Percentiles rank a stretch among this genome's conserved stretches.
Conservation (phyloP, 1,140 invertebrate genomes). For the Gonatopus flavifemur region DNA sequence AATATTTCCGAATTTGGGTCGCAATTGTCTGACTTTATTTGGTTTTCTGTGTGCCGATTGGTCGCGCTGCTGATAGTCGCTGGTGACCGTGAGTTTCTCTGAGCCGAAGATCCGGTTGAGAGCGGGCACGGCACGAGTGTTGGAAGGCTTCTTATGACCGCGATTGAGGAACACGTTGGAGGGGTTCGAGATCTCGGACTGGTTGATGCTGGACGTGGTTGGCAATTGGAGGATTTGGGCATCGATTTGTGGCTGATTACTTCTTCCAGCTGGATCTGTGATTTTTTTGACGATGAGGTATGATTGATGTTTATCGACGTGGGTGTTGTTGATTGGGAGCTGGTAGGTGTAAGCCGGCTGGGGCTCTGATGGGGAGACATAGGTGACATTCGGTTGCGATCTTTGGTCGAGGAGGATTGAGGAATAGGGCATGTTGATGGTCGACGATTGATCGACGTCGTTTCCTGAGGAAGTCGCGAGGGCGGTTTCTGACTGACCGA, state of each 20-base stretch:
- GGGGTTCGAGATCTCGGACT: slow-evolving; percentile 21
- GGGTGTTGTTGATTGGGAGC: slow-evolving; percentile 17
- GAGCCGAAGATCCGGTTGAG: slow-evolving; percentile 28
- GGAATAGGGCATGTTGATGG: slow-evolving; percentile 17
- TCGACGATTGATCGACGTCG: slow-evolving; percentile 26
- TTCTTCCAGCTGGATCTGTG: slow-evolving; percentile 23
- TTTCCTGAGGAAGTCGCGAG: slow-evolving; percentile 13
- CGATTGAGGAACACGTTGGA: slow-evolving; percentile 17
- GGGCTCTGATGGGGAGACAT: slow-evolving; percentile 27
- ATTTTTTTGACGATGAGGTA: slow-evolving; percentile 47
- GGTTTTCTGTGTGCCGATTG: slow-evolving; percentile 22
- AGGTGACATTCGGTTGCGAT: slow-evolving; percentile 28
- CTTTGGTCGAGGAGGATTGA: slow-evolving; percentile 31
- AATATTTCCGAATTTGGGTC: slow-evolving; percentile 23
- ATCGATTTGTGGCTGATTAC: slow-evolving; percentile 17
- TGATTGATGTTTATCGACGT: slow-evolving; percentile 35
- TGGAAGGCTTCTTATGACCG: slow-evolving; percentile 26
- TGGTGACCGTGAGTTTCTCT: slow-evolving; percentile 22
- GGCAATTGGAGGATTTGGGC: slow-evolving; percentile 26
- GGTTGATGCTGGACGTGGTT: slow-evolving; percentile 20
- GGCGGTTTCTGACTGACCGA: slow-evolving; percentile 18
- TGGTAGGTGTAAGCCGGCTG: slow-evolving; percentile 27
- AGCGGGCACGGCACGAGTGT: slow-evolving; percentile 27
- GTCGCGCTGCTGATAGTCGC: slow-evolving; percentile 22
- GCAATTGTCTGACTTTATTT: slow-evolving; percentile 14